Percentiles rank a stretch among this genome's conserved stretches.
Conservation (phyloP, 2,113 vertebrate genomes). For the Cairina moschata region DNA sequence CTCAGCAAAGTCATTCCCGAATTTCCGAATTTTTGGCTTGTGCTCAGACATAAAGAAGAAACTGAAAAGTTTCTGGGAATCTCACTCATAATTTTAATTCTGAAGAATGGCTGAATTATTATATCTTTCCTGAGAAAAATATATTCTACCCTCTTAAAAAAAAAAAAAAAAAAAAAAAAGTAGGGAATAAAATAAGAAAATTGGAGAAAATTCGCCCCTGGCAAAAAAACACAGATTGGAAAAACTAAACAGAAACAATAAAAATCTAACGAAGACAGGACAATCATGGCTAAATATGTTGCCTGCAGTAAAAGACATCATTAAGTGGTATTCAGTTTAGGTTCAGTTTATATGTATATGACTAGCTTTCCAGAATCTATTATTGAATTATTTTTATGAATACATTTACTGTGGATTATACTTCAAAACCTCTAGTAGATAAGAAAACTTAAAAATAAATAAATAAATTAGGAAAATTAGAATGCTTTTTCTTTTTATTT, state of each 20-base stretch:
- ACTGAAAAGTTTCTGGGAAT: neutral
- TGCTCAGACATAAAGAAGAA: neutral
- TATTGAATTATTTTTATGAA: neutral
- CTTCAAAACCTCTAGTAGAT: neutral
- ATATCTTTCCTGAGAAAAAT: neutral
- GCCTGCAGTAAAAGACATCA: neutral
- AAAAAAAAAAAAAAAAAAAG: neutral
- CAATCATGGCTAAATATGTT: neutral
- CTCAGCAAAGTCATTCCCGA: neutral
- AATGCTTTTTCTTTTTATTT: neutral
- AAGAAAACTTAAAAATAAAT: neutral
- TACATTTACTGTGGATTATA: neutral
- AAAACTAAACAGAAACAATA: neutral
- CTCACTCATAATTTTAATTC: neutral
- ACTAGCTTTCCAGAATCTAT: neutral
- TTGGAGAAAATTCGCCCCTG: neutral
- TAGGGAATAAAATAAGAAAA: neutral
- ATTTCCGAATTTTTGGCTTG: neutral
- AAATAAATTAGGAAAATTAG: neutral
- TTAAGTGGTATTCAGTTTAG: neutral
- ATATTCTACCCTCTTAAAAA: too few species aligned
- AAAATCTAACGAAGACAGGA: neutral
- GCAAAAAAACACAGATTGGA: accelerated
- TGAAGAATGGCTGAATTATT: neutral
- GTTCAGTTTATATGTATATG: accelerated